Conservation (phyloP, 2,888 invertebrate species). For the Sarcophaga subvicina region DNA sequence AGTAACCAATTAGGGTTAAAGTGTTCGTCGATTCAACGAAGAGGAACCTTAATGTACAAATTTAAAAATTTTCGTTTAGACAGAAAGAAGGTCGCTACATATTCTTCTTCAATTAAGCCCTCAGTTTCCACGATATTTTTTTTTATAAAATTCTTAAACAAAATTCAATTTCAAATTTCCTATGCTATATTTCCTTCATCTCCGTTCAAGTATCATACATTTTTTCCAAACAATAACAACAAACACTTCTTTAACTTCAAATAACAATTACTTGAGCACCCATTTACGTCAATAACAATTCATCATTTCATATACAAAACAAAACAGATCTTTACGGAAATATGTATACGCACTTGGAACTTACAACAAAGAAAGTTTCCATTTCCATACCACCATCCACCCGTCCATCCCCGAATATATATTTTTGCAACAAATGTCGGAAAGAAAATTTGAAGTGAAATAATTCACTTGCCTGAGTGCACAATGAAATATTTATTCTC, state of each 20-base stretch:
- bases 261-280: slow-evolving; percentile 44
- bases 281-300: slow-evolving; percentile 59
- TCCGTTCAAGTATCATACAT: background rate
- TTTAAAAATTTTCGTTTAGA: too few relatives aligned
- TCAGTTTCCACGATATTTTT: background rate
- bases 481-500: slow-evolving; percentile 14
- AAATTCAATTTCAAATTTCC: background rate
- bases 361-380: background rate
- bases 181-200: slow-evolving; percentile 38
- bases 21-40: too few relatives aligned
- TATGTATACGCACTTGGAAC: too few relatives aligned
- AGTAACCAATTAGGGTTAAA: too few relatives aligned
- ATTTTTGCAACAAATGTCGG: slow-evolving; percentile 14
- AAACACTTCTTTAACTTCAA: background rate
- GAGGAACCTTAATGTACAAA: too few relatives aligned
- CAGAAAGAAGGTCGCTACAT: too few relatives aligned
- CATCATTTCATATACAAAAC: slow-evolving; percentile 14
- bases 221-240: background rate
- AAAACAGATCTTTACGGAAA: too few relatives aligned
- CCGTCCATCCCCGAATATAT: background rate
- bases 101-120: too few relatives aligned
- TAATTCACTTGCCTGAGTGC: slow-evolving; percentile 19
- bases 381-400: background rate
- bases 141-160: background rate
- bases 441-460: slow-evolving; percentile 13